Conservation (phyloP, 2,797 vertebrate species). For the Chromis chromis region DNA sequence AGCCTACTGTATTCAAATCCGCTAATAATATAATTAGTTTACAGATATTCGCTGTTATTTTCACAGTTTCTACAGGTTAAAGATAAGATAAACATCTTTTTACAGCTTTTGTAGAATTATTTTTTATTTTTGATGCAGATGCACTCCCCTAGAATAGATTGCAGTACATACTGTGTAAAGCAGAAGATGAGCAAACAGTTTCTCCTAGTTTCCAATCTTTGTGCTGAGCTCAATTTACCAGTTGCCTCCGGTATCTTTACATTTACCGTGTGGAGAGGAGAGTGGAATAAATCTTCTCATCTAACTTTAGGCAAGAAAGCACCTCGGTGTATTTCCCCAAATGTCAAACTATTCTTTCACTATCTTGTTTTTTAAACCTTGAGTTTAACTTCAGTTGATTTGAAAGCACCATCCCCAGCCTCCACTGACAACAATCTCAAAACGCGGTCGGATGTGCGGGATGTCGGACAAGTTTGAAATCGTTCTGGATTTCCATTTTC, state of each 20-base stretch:
- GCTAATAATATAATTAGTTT: too few species aligned
- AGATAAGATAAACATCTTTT: too few species aligned
- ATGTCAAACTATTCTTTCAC: neutral
- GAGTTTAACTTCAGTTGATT: neutral
- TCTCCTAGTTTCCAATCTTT: neutral
- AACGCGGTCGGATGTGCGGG: neutral
- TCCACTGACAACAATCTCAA: neutral
- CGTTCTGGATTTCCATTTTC: neutral
- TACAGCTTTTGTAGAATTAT: too few species aligned
- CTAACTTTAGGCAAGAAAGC: too few species aligned
- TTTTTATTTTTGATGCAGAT: too few species aligned
- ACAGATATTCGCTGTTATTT: too few species aligned
- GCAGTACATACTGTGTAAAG: neutral
- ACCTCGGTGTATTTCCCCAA: neutral
- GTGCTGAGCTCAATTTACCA: neutral
- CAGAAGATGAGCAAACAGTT: neutral
- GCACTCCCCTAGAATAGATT: too few species aligned
- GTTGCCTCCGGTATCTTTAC: neutral
- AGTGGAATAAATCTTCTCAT: neutral
- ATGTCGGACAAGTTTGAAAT: slow-evolving; percentile 5
- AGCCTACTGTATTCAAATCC: too few species aligned
- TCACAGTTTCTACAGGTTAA: too few species aligned
- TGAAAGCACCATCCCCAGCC: neutral
- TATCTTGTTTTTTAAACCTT: neutral
- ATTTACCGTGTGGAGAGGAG: neutral